Base-by-base conservation (phyloP, 2,113 vertebrate genomes). In the Crotophaga sulcirostris region DNA sequence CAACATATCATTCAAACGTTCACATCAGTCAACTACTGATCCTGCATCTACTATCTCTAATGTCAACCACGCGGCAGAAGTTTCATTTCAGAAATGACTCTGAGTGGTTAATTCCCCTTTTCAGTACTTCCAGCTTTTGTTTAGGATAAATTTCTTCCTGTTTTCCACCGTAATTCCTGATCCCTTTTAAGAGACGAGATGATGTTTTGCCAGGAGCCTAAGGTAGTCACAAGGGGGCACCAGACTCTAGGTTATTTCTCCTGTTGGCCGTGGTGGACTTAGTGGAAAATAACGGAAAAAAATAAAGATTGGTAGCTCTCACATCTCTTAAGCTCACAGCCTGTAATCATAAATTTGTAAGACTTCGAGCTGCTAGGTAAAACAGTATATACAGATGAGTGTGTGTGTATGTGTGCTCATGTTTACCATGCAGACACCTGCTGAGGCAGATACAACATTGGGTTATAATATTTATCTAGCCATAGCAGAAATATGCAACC, bases 151-250 rank as follows among this genome's bases (percentile, higher is more conserved):
- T 51, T 24, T 58, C 2, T 33, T 62, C 25, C 24, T 40, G 45
- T 70, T 92, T 90, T 69, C 59, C 31, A 17, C 19, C 13, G 16
- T 33, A 80, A 62, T 54, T 83, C 26, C 26, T 21, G 24, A 55
- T 16, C 1, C 0, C 17, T 56, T 60, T 51, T 10, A 76, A 66
- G 1, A 16, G 47, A 44, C 1, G 1, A 12, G 16, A 58, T 5
- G 15, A n/a, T 8, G 40, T 45, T 69, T 76, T 63, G 36, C 49
- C 44, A 66, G 31, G 8, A 58, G 60, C 44, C 70, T 8, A 28
- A 24, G 3, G 17, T 4, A 67, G 86, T 83, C 97, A 93, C 94
- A 81, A 95, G 97, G 96, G 96, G 96, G 97, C 96, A 96, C 69
- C 79, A 96, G 66, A 96, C 54, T 77, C 95, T 84, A 64, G 31